phyloP scores from a whole-genome alignment of 2,797 vertebrate species.

The Strix occidentalis region DNA sequence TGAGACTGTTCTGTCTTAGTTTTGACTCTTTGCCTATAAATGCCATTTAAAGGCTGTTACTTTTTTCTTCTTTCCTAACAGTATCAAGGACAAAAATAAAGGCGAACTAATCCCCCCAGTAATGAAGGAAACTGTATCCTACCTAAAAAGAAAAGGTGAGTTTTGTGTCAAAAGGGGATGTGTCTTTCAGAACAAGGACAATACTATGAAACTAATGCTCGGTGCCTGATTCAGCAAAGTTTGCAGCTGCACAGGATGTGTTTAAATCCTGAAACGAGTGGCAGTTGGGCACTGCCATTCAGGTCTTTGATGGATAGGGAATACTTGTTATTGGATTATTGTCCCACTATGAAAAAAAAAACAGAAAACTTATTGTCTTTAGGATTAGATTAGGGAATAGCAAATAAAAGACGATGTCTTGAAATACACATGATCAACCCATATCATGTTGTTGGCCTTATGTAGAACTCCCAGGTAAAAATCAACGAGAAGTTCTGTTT shows the following conservation, averaged over 20 bases:
- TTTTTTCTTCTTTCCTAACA: slow-evolving; percentile 34
- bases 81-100: slow-evolving; percentile 84
- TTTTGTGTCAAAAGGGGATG: neutral
- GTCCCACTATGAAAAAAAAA: neutral
- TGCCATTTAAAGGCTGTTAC: neutral
- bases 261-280: neutral
- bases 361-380: accelerated
- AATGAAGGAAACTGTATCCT: slow-evolving; percentile 79
- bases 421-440: neutral
- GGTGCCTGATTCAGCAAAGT: neutral
- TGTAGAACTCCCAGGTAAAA: neutral
- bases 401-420: neutral
- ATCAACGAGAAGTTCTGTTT: neutral
- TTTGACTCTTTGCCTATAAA: neutral
- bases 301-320: neutral
- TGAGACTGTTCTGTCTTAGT: neutral
- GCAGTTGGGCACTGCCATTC: neutral
- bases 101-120: slow-evolving; percentile 81
- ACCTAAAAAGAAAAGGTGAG: slow-evolving; percentile 85
- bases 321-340: neutral
- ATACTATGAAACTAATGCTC: neutral
- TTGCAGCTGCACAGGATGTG: neutral
- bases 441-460: neutral
- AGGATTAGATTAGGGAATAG: neutral
- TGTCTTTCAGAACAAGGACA: neutral